Conservation (phyloP, 2,113 vertebrate species). For the Sigmodon hispidus region DNA sequence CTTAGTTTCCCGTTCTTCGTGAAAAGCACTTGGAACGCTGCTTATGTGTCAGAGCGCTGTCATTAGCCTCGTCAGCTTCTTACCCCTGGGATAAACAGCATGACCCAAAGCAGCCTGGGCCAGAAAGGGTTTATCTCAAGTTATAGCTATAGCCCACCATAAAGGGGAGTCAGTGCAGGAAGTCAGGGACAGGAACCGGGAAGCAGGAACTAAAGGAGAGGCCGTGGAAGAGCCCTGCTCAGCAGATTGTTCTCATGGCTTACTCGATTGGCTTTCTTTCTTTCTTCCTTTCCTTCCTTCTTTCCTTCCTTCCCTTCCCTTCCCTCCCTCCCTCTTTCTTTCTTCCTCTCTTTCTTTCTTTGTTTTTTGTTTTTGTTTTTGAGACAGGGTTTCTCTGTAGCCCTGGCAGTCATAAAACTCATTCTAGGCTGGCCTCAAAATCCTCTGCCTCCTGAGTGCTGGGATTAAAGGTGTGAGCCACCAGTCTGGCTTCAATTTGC, state of each 20-base stretch:
- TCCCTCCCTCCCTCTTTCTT: too few species aligned
- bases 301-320: too few species aligned
- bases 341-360: neutral
- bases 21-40: neutral
- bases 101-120: neutral
- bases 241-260: neutral
- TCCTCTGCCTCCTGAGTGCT: neutral
- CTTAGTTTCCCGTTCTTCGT: neutral
- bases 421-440: too few species aligned
- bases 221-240: neutral
- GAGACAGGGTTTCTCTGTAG: neutral
- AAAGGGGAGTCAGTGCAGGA: neutral
- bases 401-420: neutral
- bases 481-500: too few species aligned
- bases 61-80: neutral
- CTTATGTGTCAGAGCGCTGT: too few species aligned
- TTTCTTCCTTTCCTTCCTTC: neutral
- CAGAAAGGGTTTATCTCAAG: neutral
- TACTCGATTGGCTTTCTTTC: neutral
- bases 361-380: neutral
- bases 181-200: neutral
- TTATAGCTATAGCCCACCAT: neutral
- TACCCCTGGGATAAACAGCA: neutral
- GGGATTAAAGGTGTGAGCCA: neutral
- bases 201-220: neutral